These are phyloP conservation scores for Xiphorhynchus erythropygius DNA, from an alignment of 2,797 vertebrate genomes.

Conservation along the genomic window DNA sequence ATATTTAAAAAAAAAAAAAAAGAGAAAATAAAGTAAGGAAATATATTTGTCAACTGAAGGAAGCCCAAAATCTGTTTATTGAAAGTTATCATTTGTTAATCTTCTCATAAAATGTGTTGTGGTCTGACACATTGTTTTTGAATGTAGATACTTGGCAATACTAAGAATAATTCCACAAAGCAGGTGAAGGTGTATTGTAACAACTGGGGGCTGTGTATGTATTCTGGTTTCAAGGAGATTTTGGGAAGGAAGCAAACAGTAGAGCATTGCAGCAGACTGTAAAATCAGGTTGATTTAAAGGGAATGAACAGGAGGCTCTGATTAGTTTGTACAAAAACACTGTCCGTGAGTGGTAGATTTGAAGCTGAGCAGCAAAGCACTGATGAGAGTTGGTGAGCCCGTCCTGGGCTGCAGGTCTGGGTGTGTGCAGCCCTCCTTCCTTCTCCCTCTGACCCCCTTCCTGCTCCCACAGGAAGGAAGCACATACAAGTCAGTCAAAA, in stretches of 20 bases:
- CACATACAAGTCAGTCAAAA: neutral
- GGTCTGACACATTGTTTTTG: neutral
- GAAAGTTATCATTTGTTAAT: neutral
- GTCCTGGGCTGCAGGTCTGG: neutral
- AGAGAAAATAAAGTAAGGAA: neutral
- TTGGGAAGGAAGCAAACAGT: neutral
- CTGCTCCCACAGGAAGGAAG: slow-evolving; percentile 2
- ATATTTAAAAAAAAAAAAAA: neutral
- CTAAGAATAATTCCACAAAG: neutral
- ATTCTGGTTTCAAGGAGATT: neutral
- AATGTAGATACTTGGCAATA: neutral
- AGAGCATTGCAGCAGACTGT: neutral
- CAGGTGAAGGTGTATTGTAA: neutral
- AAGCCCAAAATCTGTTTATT: neutral
- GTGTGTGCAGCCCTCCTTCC: neutral
- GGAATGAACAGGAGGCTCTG: neutral
- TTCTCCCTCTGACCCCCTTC: neutral
- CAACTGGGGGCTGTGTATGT: neutral
- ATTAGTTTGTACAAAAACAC: neutral
- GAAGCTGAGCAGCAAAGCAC: neutral
- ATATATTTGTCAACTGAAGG: neutral
- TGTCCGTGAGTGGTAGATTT: neutral
- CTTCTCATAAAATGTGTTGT: neutral
- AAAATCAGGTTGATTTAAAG: neutral
- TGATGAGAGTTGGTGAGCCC: neutral